phyloP scores from a whole-genome alignment of 2,888 invertebrate species.

The Cosmorhoe ocellata region DNA sequence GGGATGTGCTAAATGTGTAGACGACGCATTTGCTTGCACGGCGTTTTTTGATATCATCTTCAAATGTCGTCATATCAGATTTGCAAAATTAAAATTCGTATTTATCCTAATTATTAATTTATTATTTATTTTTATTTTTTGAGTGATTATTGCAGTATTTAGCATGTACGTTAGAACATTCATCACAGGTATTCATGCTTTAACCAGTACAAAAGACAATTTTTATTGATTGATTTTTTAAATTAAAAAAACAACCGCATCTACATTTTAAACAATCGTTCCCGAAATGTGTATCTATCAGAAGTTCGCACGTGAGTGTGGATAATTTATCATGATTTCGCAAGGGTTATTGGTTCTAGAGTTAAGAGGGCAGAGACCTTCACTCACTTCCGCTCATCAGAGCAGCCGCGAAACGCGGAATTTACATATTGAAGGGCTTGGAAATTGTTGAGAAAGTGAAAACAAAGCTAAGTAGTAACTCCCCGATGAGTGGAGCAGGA shows the following conservation, averaged over 20 bases:
- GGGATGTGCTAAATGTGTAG: slow-evolving; percentile 56
- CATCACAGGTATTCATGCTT: too few relatives aligned
- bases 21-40: slow-evolving; percentile 21
- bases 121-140: too few relatives aligned
- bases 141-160: too few relatives aligned
- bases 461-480: slow-evolving; percentile 23
- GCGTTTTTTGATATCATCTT: neutral
- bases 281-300: slow-evolving; percentile 53
- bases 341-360: slow-evolving; percentile 72
- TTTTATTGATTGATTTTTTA: too few relatives aligned
- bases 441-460: slow-evolving; percentile 59
- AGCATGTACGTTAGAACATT: too few relatives aligned
- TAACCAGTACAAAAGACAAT: too few relatives aligned
- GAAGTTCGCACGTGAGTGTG: slow-evolving; percentile 68
- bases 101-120: too few relatives aligned
- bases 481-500: neutral
- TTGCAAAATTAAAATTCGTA: too few relatives aligned
- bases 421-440: slow-evolving; percentile 66
- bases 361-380: slow-evolving; percentile 64
- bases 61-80: neutral
- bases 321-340: slow-evolving; percentile 81
- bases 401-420: slow-evolving; percentile 55
- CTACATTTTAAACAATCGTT: slow-evolving; percentile 25
- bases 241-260: slow-evolving; percentile 44
- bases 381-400: slow-evolving; percentile 41